A percentile compares a stretch with the other conserved stretches of the same genome.
Conservation (phyloP, 2,113 vertebrate genomes). For the Terrapene triunguis region DNA sequence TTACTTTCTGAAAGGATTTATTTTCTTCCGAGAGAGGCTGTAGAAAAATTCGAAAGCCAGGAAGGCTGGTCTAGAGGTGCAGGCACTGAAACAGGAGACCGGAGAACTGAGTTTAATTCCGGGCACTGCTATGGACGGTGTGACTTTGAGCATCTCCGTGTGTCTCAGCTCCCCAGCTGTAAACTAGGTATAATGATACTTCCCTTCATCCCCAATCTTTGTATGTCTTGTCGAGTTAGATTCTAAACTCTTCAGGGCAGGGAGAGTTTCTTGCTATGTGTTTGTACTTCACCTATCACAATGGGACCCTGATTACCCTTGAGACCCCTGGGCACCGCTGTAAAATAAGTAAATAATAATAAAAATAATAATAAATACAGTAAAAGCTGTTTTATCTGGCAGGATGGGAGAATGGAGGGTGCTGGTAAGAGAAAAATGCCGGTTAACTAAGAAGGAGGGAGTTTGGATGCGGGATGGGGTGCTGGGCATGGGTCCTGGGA, state of each 20-base stretch:
- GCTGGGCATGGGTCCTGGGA: too few species aligned
- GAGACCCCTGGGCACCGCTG: background rate
- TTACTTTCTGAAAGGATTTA: slow-evolving; percentile 36
- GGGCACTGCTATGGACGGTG: background rate
- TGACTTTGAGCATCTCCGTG: background rate
- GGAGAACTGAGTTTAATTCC: background rate
- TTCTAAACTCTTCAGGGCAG: background rate
- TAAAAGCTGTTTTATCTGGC: too few species aligned
- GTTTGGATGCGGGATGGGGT: too few species aligned
- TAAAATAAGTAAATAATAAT: background rate
- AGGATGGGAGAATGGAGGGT: too few species aligned
- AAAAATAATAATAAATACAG: too few species aligned
- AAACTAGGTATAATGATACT: rapidly evolving
- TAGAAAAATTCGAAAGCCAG: slow-evolving; percentile 23
- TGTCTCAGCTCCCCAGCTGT: background rate
- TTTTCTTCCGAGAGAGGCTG: slow-evolving; percentile 42
- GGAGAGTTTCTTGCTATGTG: background rate
- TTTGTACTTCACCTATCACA: background rate
- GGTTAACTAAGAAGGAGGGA: too few species aligned
- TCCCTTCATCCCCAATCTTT: rapidly evolving
- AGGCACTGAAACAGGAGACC: background rate
- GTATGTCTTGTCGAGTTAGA: background rate
- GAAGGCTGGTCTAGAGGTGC: background rate
- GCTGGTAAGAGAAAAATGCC: too few species aligned
- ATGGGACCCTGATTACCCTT: background rate